phyloP scores from a whole-genome alignment of 2,797 vertebrate genomes.

The Poecilia gillii region DNA sequence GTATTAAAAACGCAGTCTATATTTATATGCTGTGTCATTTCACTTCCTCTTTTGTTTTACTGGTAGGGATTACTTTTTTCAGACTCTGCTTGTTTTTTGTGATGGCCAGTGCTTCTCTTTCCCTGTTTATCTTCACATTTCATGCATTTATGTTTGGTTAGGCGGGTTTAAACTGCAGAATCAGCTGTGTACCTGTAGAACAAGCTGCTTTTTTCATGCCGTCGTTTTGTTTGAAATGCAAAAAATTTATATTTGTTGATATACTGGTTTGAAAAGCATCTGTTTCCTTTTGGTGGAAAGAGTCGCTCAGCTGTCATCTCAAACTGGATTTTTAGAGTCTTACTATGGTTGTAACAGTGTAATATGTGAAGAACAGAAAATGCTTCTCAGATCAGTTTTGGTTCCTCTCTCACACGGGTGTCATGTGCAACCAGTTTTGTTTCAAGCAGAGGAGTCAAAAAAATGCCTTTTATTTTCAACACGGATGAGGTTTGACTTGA shows the following conservation, averaged over 20 bases:
- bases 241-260: conserved; percentile 52
- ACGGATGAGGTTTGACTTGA: background rate
- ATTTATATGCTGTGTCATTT: conserved; percentile 32
- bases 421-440: conserved; percentile 45
- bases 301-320: conserved; percentile 2
- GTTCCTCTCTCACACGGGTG: conserved; percentile 54
- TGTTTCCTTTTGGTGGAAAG: background rate
- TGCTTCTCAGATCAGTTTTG: conserved; percentile 45
- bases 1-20: background rate
- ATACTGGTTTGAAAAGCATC: background rate
- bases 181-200: conserved; percentile 17
- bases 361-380: conserved; percentile 4
- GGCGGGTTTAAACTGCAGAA: background rate
- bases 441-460: conserved; percentile 10
- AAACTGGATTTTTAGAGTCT: background rate
- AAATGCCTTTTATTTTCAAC: conserved; percentile 5
- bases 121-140: background rate
- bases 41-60: conserved; percentile 65
- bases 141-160: background rate
- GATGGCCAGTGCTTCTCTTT: background rate
- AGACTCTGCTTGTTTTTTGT: background rate
- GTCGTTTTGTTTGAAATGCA: background rate
- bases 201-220: conserved; percentile 13
- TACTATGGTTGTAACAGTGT: conserved; percentile 11
- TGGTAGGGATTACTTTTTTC: conserved; percentile 16